Conservation (phyloP, 2,888 invertebrate species). For the Loripinus fragilis region DNA sequence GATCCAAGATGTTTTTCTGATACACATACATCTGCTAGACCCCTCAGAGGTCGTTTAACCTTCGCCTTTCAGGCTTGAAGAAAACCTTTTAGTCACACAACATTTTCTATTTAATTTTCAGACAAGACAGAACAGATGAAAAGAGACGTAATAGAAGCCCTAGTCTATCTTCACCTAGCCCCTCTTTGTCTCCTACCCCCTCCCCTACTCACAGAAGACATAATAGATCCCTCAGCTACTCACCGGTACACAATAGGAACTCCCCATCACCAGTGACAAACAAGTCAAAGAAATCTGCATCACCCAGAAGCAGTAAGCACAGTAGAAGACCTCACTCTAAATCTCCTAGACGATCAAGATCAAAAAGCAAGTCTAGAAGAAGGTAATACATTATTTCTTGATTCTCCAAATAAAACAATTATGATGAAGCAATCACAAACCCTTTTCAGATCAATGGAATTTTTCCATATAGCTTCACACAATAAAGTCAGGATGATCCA, state of each 20-base stretch:
- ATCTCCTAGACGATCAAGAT: conserved; percentile 16
- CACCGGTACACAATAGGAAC: conserved; percentile 53
- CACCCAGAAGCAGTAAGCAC: conserved; percentile 39
- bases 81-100: too few relatives aligned
- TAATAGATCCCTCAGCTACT: conserved; percentile 61
- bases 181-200: conserved; percentile 49
- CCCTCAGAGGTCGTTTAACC: conserved; percentile 2
- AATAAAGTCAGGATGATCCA: too few relatives aligned
- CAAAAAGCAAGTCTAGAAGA: conserved; percentile 9
- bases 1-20: background rate
- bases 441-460: too few relatives aligned
- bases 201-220: conserved; percentile 42
- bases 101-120: background rate
- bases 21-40: too few relatives aligned
- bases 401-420: too few relatives aligned
- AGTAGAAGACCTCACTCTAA: conserved; percentile 27
- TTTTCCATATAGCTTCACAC: too few relatives aligned
- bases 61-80: too few relatives aligned
- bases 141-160: conserved; percentile 35
- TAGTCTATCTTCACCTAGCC: conserved; percentile 51
- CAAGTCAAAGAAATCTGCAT: conserved; percentile 40
- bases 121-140: background rate
- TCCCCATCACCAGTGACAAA: conserved; percentile 52
- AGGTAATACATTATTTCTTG: too few relatives aligned
- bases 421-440: too few relatives aligned